Percentiles rank a stretch among this genome's conserved stretches.
These are phyloP conservation scores for Pyrocoelia pectoralis DNA, from an alignment of 2,888 invertebrate species.

Conservation along the genomic window DNA sequence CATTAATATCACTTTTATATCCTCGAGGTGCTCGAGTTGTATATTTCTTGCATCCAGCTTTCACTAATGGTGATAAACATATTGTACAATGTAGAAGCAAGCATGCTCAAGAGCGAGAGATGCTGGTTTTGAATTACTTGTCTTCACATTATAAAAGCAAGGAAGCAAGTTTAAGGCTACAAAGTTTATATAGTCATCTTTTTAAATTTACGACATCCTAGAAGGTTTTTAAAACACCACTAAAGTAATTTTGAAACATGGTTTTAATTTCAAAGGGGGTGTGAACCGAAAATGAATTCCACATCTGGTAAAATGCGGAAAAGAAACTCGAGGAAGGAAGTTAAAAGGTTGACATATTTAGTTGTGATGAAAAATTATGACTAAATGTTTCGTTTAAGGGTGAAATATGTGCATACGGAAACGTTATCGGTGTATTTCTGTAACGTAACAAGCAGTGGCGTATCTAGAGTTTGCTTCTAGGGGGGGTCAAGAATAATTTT, in stretches of 20 bases:
- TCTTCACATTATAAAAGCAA: conserved; percentile 41
- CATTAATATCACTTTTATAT: conserved; percentile 63
- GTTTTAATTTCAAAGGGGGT: conserved; percentile 59
- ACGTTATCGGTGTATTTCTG: conserved; percentile 27
- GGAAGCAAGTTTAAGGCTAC: conserved; percentile 52
- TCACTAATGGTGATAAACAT: conserved; percentile 62
- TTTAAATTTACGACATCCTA: conserved; percentile 60
- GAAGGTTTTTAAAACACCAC: conserved; percentile 59
- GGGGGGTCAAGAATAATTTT: too few species aligned
- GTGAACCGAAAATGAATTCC: conserved; percentile 37
- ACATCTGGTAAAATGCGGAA: conserved; percentile 38
- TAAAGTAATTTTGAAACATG: conserved; percentile 60
- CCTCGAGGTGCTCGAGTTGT: conserved; percentile 59
- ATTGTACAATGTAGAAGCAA: conserved; percentile 57
- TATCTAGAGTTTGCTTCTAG: too few species aligned
- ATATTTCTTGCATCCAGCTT: conserved; percentile 57
- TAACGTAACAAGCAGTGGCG: neutral
- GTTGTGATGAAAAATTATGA: conserved; percentile 33
- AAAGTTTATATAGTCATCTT: conserved; percentile 59
- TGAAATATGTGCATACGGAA: too few species aligned
- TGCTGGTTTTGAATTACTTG: conserved; percentile 42
- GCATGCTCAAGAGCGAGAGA: conserved; percentile 47
- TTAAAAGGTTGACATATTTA: conserved; percentile 38
- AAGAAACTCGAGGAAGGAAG: conserved; percentile 36
- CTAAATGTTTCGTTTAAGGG: neutral